Base-by-base conservation (phyloP, 2,113 vertebrate genomes). In the Cyprinodon variegatus region DNA sequence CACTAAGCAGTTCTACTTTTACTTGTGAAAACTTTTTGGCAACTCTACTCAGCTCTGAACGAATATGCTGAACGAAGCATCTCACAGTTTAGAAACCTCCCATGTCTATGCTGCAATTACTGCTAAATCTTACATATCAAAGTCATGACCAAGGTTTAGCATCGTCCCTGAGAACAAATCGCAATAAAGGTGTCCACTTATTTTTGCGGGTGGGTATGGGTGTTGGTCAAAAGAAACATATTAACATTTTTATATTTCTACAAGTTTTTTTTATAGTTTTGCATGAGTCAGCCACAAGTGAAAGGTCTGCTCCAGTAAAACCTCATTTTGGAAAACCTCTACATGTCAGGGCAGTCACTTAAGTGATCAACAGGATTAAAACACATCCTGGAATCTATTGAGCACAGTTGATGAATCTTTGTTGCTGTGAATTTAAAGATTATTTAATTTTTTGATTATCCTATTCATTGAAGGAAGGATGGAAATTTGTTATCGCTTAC, bases 291-390 rank as follows among this genome's bases (percentile, higher is more conserved):
- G 7, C 74, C 53, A 72, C 69, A 70, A 0, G 2, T 20, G 65
- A 78, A 76, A 82, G 36, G 78, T 77, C 83, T 45, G 46, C 68
- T 22, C 83, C 76, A 53, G 72, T 68, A 68, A 73, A 79, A 80
- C 62, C 46, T 74, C 40, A 77, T 46, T 72, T 39, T 40, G 41
- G 38, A 43, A 43, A 78, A 71, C 74, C 46, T 4, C 29, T 65
- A 22, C 79, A 76, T 76, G 59, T 68, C 15, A 29, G 48, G 70
- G 64, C 45, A 73, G 64, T 60, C 50, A 59, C 69, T 62, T 6
- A 75, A 41, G 63, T 50, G 8, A 64, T 77, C 17, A 13, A 59
- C 9, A 57, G 40, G 61, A 50, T 70, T 57, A 15, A 38, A 78
- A 38, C 14, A 57, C 20, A 11, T 45, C 37, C 17, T 70, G 20